phyloP scores from a whole-genome alignment of 1,140 invertebrate genomes.

The Zaprionus capensis region DNA sequence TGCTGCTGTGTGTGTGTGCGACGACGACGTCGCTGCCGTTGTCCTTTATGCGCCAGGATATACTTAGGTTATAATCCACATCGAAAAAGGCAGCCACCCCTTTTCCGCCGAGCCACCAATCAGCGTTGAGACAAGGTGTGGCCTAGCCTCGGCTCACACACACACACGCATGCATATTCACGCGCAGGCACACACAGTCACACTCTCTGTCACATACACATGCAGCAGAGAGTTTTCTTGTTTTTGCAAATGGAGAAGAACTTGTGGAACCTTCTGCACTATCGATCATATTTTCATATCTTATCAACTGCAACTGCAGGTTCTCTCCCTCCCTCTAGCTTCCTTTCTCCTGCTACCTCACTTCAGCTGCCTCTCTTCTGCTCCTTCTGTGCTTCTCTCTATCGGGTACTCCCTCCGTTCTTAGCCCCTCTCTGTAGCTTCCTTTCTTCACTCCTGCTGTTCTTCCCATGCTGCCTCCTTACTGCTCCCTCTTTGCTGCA shows the following conservation, averaged over 20 bases:
- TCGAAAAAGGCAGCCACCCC: constrained; percentile 64
- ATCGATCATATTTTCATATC: constrained; percentile 26
- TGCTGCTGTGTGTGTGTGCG: constrained; percentile 27
- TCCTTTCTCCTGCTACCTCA: not conserved
- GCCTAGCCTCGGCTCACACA: constrained; percentile 50
- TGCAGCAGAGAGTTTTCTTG: constrained; percentile 48
- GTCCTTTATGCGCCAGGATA: constrained; percentile 66
- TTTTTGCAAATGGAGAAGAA: constrained; percentile 23
- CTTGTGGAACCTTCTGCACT: constrained; percentile 19
- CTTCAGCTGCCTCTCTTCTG: not conserved
- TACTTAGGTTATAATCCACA: constrained; percentile 80
- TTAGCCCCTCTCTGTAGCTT: too few relatives aligned
- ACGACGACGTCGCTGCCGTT: constrained; percentile 45
- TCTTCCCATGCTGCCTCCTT: too few relatives aligned
- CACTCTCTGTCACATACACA: constrained; percentile 1
- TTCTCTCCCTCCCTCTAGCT: not conserved
- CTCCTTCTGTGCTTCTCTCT: too few relatives aligned
- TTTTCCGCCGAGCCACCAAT: constrained; percentile 74
- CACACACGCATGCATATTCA: constrained; percentile 20
- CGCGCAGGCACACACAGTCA: constrained; percentile 12
- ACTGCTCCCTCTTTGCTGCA: too few relatives aligned
- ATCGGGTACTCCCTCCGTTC: too few relatives aligned
- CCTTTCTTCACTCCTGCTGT: not conserved
- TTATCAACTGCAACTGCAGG: constrained; percentile 20
- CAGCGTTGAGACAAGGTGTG: constrained; percentile 80